These are phyloP conservation scores for Odontamblyopus rebecca DNA, from an alignment of 2,797 vertebrate genomes.

Conservation along the genomic window DNA sequence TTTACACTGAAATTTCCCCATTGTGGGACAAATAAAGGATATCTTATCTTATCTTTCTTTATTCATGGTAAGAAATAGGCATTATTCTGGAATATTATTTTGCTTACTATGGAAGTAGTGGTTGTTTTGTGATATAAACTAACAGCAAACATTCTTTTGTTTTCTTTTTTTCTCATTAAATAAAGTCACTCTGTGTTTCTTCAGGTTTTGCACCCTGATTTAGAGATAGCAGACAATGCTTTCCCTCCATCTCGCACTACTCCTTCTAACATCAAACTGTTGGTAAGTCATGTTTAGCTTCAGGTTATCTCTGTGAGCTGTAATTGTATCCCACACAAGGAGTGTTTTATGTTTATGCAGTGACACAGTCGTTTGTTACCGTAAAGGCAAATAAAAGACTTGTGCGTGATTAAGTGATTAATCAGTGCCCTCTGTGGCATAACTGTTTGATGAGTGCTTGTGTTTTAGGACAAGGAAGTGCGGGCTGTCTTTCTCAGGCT, in stretches of 20 bases:
- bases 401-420: conserved; percentile 24
- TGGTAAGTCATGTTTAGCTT: conserved; percentile 82
- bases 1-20: not conserved
- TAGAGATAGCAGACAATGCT: conserved; percentile 96
- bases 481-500: conserved; percentile 94
- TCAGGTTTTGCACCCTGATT: conserved; percentile 95
- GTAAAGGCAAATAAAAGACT: conserved; percentile 28
- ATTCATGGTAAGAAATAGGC: too few species aligned
- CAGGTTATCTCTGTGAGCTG: conserved; percentile 13
- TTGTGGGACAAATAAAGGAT: too few species aligned
- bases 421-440: conserved; percentile 42
- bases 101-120: not conserved
- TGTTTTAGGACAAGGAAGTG: conserved; percentile 94
- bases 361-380: conserved; percentile 38
- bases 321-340: conserved; percentile 6
- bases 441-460: conserved; percentile 42
- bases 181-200: not conserved
- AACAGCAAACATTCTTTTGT: not conserved
- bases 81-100: too few species aligned
- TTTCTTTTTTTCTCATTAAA: not conserved
- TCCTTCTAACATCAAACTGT: conserved; percentile 91
- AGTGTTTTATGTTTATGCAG: conserved; percentile 15
- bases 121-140: not conserved
- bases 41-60: not conserved
- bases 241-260: conserved; percentile 93